Conservation (phyloP, 2,797 vertebrate genomes). For the Caiman crocodilus region DNA sequence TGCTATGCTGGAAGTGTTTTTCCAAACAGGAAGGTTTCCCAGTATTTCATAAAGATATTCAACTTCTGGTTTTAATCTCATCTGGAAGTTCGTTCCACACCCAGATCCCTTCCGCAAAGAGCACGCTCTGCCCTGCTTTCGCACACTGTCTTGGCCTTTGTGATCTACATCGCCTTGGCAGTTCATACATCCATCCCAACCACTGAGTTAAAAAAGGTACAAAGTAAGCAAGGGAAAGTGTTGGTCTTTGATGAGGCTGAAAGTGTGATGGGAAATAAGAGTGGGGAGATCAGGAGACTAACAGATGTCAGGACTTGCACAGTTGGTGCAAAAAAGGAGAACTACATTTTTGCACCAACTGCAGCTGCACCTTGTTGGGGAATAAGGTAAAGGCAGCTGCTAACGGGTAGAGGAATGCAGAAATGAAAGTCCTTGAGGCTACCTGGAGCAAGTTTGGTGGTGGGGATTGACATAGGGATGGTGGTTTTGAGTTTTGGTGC, state of each 20-base stretch:
- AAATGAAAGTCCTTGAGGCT: slow-evolving; percentile 29
- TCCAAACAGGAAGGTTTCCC: background rate
- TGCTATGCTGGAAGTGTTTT: background rate
- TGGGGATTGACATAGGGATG: slow-evolving; percentile 61
- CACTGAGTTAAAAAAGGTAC: background rate
- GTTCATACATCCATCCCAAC: background rate
- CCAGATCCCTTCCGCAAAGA: background rate
- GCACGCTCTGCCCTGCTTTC: background rate
- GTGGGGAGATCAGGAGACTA: background rate
- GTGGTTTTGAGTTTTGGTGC: slow-evolving; percentile 10
- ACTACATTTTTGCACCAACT: background rate
- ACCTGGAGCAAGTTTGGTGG: slow-evolving; percentile 71
- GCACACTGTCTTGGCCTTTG: background rate
- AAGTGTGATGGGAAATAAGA: background rate
- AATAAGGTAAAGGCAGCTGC: slow-evolving; percentile 29
- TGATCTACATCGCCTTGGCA: background rate
- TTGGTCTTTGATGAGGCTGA: slow-evolving; percentile 1
- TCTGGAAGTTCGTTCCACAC: background rate
- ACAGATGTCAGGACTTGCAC: background rate
- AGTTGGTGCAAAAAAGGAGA: slow-evolving; percentile 18
- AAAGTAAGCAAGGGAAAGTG: background rate
- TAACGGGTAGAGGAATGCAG: slow-evolving; percentile 23
- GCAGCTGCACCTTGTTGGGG: slow-evolving; percentile 38
- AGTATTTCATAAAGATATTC: background rate
- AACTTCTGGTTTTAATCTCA: background rate